phyloP scores from a whole-genome alignment of 2,888 invertebrate species.

The Melinopterus prodromus region DNA sequence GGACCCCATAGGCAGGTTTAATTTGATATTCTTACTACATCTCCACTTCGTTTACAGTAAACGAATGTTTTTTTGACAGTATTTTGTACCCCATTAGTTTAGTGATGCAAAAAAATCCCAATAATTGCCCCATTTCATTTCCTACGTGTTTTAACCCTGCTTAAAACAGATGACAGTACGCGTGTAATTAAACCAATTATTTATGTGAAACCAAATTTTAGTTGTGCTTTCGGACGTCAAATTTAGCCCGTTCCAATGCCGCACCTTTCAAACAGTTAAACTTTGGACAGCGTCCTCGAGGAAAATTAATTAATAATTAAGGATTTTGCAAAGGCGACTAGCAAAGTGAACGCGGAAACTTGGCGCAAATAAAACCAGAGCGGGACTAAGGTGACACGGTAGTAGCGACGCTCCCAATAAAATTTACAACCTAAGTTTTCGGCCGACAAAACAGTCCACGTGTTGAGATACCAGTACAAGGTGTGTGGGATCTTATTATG shows the following conservation, averaged over 20 bases:
- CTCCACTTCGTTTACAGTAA: no score
- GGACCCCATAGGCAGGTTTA: no score
- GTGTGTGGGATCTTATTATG: slow-evolving; percentile 4
- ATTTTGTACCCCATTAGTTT: no score
- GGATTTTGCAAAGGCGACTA: background rate
- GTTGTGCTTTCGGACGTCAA: background rate
- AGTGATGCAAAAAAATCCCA: no score
- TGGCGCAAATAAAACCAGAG: background rate
- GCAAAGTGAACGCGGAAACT: background rate
- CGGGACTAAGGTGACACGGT: background rate
- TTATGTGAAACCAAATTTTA: background rate
- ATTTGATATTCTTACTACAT: no score
- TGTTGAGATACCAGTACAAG: background rate
- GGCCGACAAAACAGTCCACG: background rate
- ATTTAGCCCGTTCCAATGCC: background rate
- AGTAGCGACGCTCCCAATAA: background rate
- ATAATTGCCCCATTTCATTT: no score
- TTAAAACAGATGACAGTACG: no score
- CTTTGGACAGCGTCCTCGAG: background rate
- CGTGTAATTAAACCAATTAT: background rate
- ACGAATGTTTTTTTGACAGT: no score
- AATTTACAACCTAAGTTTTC: background rate
- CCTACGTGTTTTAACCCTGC: no score
- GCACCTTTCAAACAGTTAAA: background rate
- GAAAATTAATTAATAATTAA: background rate